Evolutionary conservation across 2,888 invertebrate genomes (phyloP), one percentile per base, ranked within the genome.

Genomic region (Ornithoptera priamus): DNA sequence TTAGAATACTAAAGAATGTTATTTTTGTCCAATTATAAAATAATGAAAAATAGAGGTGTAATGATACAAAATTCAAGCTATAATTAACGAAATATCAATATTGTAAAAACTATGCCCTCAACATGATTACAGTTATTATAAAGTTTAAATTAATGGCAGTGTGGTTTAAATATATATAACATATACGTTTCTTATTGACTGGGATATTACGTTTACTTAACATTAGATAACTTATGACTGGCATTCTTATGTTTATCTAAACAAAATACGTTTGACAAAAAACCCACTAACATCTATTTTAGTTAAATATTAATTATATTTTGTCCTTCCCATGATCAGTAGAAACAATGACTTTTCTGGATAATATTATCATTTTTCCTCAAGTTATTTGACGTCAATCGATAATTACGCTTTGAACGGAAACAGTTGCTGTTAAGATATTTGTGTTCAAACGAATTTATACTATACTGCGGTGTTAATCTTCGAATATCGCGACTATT

Each of bases 391-490:
- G 88, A 89, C 88, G 88, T 88, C 87, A 87, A 81, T 76, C 76
- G 75, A 71, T 75, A 81, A 81, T 81, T 84, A 22, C 22, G 85
- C 86, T 89, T 84, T 80, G 80, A 81, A 78, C 82, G 78, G 76
- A 77, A 81, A 78, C 78, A 80, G 82, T 81, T 78, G 80, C 78
- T 81, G 83, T 87, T 86, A 86, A 87, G 86, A 87, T 83, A 86
- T 85, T 83, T 80, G 78, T 80, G 78, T 83, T 81, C 81, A 81
- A 72, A n/a, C 50, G 57, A 8, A 18, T 57, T 18, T 57, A 20
- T 20, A 57, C 20, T 18, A 17, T 17, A 5, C 18, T 50, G 50
- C 18, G 17, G 46, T 10, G 46, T 7, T 36, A 8, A 36, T 36
- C 2, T 36, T 46, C 46, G 46, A 12, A 46, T 1, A 46, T 46